Evolutionary conservation across 1,140 invertebrate species (phyloP).

Genomic region (Cyrtorhinus lividipennis): DNA sequence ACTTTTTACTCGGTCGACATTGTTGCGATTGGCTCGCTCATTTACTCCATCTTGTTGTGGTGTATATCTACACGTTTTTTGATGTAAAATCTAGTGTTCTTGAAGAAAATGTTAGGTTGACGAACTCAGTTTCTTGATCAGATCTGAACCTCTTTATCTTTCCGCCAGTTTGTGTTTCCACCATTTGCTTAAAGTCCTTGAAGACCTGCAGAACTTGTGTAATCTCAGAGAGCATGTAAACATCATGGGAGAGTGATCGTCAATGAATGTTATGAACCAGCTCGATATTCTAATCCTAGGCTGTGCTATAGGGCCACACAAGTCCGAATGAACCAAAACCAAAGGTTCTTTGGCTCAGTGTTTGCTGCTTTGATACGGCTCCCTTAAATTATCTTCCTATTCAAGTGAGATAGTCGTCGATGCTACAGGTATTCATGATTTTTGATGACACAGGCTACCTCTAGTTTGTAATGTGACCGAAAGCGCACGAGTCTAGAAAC

Average conservation of each 20-base stretch:
- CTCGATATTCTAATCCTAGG: slow-evolving; percentile 19
- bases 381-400: too few relatives aligned
- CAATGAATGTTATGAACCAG: slow-evolving; percentile 28
- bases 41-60: slow-evolving; percentile 31
- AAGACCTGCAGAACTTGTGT: slow-evolving; percentile 26
- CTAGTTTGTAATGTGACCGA: too few relatives aligned
- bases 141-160: slow-evolving; percentile 27
- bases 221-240: slow-evolving; percentile 30
- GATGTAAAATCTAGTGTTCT: slow-evolving; percentile 27
- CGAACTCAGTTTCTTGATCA: slow-evolving; percentile 31
- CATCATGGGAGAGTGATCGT: slow-evolving; percentile 28
- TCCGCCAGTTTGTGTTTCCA: slow-evolving; percentile 27
- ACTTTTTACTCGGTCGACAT: not conserved
- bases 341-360: not conserved
- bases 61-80: slow-evolving; percentile 29
- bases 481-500: too few relatives aligned
- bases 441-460: too few relatives aligned
- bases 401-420: too few relatives aligned
- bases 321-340: slow-evolving; percentile 24
- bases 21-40: slow-evolving; percentile 27
- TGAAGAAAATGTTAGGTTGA: not conserved
- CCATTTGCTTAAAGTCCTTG: slow-evolving; percentile 27
- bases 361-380: not conserved
- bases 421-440: too few relatives aligned
- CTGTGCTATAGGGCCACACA: slow-evolving; percentile 28